Evolutionary conservation across 1,140 invertebrate genomes (phyloP), one percentile per base, ranked within the genome.

Genomic region (Drosophila sproati): DNA sequence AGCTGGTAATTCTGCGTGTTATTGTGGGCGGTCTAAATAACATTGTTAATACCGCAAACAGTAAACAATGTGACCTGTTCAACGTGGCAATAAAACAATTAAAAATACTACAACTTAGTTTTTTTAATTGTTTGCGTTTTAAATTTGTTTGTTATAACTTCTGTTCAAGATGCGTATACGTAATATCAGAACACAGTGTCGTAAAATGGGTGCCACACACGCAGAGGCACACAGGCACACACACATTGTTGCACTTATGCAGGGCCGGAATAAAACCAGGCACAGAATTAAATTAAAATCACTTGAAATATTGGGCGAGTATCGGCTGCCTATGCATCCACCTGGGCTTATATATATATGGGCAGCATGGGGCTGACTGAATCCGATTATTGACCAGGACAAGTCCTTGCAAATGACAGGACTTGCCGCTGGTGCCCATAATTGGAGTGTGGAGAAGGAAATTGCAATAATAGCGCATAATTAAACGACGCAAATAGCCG

Each of bases 241-340:
- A 50, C 29, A 52, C 32, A 12, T 35, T 5, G 34, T n/a, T 12
- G 56, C 37, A 70, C 75, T 50, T 77, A 64, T 74, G 67, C 68
- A 51, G 31, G 39, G 34, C 56, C 10, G 37, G 7, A 54, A 50
- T 31, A 48, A 61, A 55, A 57, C 57, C 7, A 48, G 67, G 47
- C 60, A 71, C 59, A 64, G 85, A 89, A 90, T 89, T 86, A 90
- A 89, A 89, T 89, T 89, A 85, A 89, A 85, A 86, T 90, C 86
- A 89, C 78, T 90, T 85, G 82, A 85, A 89, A 89, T 89, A 89
- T 89, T 67, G 78, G 51, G 63, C 45, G 56, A 71, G 56, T 71
- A 70, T 72, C 77, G 57, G 56, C 55, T 52, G 43, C 47, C 32
- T 37, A 32, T 51, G 64, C 29, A n/a, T 8, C 20, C 20, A 20